These are phyloP conservation scores for Petrolisthes cinctipes DNA, from an alignment of 2,888 invertebrate species.

Conservation along the genomic window DNA sequence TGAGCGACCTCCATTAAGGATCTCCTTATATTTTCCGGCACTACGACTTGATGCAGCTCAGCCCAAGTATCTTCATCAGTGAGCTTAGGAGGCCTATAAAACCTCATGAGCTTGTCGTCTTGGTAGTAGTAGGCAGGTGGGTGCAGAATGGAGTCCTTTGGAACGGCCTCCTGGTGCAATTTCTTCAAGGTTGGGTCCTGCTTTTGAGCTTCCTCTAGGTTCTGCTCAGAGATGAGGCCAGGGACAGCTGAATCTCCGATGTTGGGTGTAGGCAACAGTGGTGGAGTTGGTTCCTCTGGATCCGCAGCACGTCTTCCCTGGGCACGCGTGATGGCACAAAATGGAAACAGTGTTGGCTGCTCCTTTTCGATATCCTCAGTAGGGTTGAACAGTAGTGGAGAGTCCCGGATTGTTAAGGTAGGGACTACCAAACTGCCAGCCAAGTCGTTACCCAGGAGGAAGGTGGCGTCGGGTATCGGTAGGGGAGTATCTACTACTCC, in stretches of 20 bases:
- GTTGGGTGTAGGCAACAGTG: background rate
- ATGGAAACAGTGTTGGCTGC: constrained; percentile 1
- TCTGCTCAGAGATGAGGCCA: background rate
- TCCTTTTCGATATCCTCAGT: constrained; percentile 15
- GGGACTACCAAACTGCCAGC: constrained; percentile 17
- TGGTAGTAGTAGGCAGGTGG: background rate
- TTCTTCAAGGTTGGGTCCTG: background rate
- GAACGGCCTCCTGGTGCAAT: background rate
- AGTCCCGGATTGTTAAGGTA: background rate
- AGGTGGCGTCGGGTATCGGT: background rate
- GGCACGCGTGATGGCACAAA: constrained; percentile 3
- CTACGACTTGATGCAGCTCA: background rate
- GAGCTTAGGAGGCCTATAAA: constrained; percentile 6
- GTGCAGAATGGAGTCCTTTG: background rate
- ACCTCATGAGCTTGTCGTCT: background rate
- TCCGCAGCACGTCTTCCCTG: background rate
- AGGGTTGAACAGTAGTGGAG: background rate
- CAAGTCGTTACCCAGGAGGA: background rate
- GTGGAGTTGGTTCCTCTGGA: background rate
- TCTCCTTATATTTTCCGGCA: background rate
- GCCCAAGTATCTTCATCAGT: background rate
- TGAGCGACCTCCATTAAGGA: background rate
- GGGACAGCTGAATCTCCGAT: background rate
- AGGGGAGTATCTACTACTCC: background rate
- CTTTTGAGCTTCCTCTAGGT: constrained; percentile 1